Percentiles rank a stretch among this genome's conserved stretches.
Evolutionary conservation across 2,113 vertebrate species (phyloP).

Genomic region (Athene cunicularia): DNA sequence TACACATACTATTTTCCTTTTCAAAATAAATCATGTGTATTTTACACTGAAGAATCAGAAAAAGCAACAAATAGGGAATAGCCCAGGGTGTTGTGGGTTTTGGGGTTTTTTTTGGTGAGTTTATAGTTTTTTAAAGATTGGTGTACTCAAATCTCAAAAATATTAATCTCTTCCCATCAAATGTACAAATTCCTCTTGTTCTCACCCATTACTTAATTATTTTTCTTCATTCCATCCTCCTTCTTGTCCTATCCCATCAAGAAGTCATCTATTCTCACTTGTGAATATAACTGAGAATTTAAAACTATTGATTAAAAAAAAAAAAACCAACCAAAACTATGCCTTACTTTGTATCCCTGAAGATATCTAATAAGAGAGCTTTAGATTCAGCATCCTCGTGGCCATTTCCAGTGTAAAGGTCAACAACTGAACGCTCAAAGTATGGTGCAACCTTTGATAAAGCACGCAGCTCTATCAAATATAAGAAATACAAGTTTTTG

Average conservation of each 20-base stretch:
- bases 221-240: background rate
- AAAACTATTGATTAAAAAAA: background rate
- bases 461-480: slow-evolving; percentile 93
- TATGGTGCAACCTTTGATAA: slow-evolving; percentile 92
- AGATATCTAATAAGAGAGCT: slow-evolving; percentile 85
- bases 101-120: no score
- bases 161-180: background rate
- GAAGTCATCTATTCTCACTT: background rate
- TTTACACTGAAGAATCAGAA: background rate
- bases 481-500: slow-evolving; percentile 96
- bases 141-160: background rate
- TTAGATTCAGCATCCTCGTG: slow-evolving; percentile 88
- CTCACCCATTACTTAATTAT: background rate
- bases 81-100: background rate
- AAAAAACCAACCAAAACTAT: no score
- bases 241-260: background rate
- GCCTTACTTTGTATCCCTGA: slow-evolving; percentile 89
- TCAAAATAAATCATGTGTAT: background rate
- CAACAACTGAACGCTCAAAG: slow-evolving; percentile 89
- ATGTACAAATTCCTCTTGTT: background rate
- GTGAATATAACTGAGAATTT: background rate
- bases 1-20: background rate
- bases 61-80: background rate
- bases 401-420: slow-evolving; percentile 91
- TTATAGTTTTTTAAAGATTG: background rate